These are phyloP conservation scores for Petrolisthes manimaculis DNA, from an alignment of 2,888 invertebrate genomes.

Conservation along the genomic window DNA sequence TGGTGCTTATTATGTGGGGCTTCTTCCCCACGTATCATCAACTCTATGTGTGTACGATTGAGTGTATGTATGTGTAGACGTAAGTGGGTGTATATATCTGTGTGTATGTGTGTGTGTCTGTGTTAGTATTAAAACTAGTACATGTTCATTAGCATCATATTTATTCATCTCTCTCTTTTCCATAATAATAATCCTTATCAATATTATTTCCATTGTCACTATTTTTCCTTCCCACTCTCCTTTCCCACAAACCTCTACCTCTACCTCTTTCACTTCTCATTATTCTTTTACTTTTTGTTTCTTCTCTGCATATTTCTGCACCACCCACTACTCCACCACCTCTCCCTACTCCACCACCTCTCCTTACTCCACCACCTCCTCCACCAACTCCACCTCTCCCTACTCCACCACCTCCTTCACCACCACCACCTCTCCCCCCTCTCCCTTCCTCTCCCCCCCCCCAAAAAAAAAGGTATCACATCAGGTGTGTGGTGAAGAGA, in stretches of 20 bases:
- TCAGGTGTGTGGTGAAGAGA: too few species aligned
- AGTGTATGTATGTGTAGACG: conserved; percentile 20
- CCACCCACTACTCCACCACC: neutral
- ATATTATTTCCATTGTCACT: neutral
- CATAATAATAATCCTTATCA: neutral
- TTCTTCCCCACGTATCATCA: neutral
- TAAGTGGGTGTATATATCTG: too few species aligned
- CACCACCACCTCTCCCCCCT: neutral
- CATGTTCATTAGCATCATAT: neutral
- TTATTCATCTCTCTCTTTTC: neutral
- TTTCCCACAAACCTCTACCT: neutral
- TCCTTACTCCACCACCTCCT: neutral
- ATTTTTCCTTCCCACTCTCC: neutral
- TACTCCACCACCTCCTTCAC: neutral
- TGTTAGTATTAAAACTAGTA: neutral
- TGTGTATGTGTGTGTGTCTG: conserved; percentile 16
- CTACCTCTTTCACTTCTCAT: neutral
- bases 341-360: neutral
- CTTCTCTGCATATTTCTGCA: neutral
- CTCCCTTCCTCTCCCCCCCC: neutral
- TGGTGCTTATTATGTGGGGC: neutral
- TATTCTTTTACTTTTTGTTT: neutral
- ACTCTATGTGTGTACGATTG: neutral
- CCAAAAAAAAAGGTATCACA: too few species aligned
- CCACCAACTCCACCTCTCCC: neutral